phyloP scores from a whole-genome alignment of 2,113 vertebrate species.

The Pandion haliaetus region DNA sequence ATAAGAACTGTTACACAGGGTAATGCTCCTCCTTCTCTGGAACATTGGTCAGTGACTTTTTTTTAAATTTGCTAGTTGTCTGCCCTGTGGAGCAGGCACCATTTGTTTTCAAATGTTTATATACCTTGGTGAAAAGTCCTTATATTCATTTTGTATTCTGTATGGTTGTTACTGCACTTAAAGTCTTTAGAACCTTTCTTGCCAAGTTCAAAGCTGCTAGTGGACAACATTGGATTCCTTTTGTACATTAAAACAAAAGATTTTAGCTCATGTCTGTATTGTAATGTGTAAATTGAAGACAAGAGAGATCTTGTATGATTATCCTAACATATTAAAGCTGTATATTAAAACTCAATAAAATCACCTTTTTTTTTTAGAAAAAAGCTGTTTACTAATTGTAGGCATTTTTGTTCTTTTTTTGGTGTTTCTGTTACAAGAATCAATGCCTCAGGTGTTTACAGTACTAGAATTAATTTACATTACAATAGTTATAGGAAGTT shows the following conservation, averaged over 20 bases:
- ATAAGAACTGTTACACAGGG: slow-evolving; percentile 71
- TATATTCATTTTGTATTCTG: slow-evolving; percentile 70
- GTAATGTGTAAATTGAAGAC: slow-evolving; percentile 88
- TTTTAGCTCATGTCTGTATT: slow-evolving; percentile 79
- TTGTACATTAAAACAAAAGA: slow-evolving; percentile 86
- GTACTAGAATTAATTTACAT: not conserved
- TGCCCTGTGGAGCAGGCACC: slow-evolving; percentile 85
- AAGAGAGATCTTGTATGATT: slow-evolving; percentile 84
- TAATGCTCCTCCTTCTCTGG: slow-evolving; percentile 75
- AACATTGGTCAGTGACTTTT: slow-evolving; percentile 75
- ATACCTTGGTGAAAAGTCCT: slow-evolving; percentile 71
- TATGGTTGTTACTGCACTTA: slow-evolving; percentile 76
- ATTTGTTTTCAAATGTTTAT: slow-evolving; percentile 74
- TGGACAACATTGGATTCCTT: slow-evolving; percentile 79
- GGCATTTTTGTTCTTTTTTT: not conserved
- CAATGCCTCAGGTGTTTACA: not conserved
- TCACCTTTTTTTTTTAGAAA: slow-evolving; percentile 75
- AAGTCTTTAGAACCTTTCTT: slow-evolving; percentile 75
- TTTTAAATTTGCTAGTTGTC: slow-evolving; percentile 71
- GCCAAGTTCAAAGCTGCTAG: slow-evolving; percentile 90
- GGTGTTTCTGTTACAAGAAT: not conserved
- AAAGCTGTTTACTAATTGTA: not conserved
- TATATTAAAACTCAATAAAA: slow-evolving; percentile 91
- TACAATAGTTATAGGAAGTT: not conserved
- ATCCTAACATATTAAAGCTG: slow-evolving; percentile 85